phyloP scores from a whole-genome alignment of 2,888 invertebrate species.

The Mimachlamys varia region DNA sequence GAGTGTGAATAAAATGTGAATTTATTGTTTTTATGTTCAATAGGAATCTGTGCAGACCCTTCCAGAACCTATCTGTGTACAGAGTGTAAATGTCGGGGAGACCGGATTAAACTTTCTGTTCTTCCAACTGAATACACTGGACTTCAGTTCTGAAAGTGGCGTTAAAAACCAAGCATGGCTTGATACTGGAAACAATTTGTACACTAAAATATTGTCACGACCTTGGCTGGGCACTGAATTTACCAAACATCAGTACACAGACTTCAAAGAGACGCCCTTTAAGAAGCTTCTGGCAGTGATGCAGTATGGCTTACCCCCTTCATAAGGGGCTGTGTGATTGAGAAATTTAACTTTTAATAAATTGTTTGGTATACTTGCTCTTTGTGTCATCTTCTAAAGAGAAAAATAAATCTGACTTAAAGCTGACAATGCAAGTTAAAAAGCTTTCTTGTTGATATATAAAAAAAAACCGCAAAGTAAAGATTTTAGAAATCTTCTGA shows the following conservation, averaged over 20 bases:
- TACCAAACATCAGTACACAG: slow-evolving; percentile 86
- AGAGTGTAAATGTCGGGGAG: slow-evolving; percentile 92
- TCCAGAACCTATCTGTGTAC: slow-evolving; percentile 89
- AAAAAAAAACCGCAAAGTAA: too few species aligned
- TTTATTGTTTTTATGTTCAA: slow-evolving; percentile 61
- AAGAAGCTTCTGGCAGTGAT: slow-evolving; percentile 91
- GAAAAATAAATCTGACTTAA: background rate
- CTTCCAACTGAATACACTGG: slow-evolving; percentile 89
- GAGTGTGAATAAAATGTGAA: background rate
- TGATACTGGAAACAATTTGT: slow-evolving; percentile 71
- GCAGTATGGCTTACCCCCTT: slow-evolving; percentile 63
- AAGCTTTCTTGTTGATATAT: too few species aligned
- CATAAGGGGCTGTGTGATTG: background rate
- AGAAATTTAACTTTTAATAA: background rate
- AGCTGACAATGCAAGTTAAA: too few species aligned
- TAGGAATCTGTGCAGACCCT: slow-evolving; percentile 84
- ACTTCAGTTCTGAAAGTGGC: slow-evolving; percentile 83
- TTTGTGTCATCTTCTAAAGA: background rate
- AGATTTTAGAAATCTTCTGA: too few species aligned
- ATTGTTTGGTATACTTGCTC: background rate
- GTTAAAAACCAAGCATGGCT: slow-evolving; percentile 92
- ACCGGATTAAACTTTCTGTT: slow-evolving; percentile 90
- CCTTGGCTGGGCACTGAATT: slow-evolving; percentile 84
- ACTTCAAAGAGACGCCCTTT: slow-evolving; percentile 91
- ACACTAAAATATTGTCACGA: slow-evolving; percentile 84